Evolutionary conservation across 2,113 vertebrate genomes (phyloP).

Genomic region (Rhadina sibilatrix): DNA sequence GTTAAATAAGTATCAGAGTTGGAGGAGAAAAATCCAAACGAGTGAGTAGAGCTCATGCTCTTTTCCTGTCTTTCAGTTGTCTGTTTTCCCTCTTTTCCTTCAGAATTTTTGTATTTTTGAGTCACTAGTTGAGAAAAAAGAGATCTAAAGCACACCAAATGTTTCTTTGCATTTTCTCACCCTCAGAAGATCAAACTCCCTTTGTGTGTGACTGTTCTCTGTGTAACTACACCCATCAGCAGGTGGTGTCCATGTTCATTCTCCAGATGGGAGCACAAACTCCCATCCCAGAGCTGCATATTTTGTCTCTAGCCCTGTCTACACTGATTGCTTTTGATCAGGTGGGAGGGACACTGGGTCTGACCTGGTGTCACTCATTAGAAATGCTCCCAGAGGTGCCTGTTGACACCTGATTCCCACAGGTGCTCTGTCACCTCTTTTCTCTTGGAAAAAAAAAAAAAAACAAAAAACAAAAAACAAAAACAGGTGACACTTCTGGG

Average conservation of each 20-base stretch:
- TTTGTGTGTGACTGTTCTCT: background rate
- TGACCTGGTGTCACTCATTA: background rate
- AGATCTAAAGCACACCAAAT: background rate
- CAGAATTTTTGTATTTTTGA: background rate
- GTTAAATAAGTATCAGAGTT: constrained; percentile 61
- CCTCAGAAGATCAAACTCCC: background rate
- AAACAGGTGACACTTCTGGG: background rate
- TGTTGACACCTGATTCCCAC: background rate
- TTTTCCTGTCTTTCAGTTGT: background rate
- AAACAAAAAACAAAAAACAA: no score
- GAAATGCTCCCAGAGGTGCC: background rate
- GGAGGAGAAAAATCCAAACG: constrained; percentile 73
- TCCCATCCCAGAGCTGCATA: background rate
- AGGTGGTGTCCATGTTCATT: background rate
- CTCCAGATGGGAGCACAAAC: background rate
- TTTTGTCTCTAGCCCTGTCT: background rate
- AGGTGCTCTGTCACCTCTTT: background rate
- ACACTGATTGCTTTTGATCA: background rate
- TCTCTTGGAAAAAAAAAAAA: background rate
- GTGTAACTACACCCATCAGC: background rate
- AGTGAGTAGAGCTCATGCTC: constrained; percentile 64
- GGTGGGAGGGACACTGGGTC: no score
- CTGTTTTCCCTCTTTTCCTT: background rate
- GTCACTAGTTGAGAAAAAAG: background rate
- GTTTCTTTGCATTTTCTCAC: background rate